A percentile compares a stretch with the other conserved stretches of the same genome.
phyloP scores from a whole-genome alignment of 2,113 vertebrate genomes.

The Glaucidium brasilianum region DNA sequence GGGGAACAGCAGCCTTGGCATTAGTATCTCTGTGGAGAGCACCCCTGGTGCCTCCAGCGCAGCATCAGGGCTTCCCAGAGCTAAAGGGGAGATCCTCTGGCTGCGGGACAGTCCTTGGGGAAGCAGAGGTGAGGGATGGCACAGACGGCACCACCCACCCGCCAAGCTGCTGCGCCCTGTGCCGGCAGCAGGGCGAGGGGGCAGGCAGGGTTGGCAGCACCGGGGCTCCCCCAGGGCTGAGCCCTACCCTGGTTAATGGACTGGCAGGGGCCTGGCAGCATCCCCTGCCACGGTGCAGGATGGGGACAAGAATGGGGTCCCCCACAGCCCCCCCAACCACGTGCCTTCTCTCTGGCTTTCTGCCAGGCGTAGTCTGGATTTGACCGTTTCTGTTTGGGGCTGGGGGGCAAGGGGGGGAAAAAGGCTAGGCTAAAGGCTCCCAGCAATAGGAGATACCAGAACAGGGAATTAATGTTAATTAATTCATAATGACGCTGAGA shows the following conservation, averaged over 20 bases:
- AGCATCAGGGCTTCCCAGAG: neutral
- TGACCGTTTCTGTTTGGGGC: neutral
- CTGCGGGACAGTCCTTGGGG: neutral
- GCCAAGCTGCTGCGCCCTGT: neutral
- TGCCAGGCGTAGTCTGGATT: neutral
- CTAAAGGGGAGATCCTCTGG: neutral
- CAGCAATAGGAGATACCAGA: conserved; percentile 34
- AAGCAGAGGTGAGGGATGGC: neutral
- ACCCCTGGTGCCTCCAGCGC: neutral
- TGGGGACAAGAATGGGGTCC: neutral
- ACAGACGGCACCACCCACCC: neutral
- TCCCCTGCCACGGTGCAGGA: fast-evolving
- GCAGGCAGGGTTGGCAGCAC: neutral
- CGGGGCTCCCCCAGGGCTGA: neutral
- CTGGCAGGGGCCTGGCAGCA: neutral
- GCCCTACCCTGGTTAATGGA: neutral
- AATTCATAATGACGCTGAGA: conserved; percentile 58
- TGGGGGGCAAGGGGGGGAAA: fast-evolving
- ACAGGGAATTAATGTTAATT: conserved; percentile 62
- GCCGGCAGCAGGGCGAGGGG: fast-evolving
- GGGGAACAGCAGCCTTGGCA: neutral
- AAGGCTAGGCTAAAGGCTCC: neutral
- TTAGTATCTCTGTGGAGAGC: neutral
- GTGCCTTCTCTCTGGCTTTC: neutral
- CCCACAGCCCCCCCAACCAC: fast-evolving